A percentile compares a stretch with the other conserved stretches of the same genome.
Conservation (phyloP, 2,113 vertebrate genomes). For the Gallinago undulata region DNA sequence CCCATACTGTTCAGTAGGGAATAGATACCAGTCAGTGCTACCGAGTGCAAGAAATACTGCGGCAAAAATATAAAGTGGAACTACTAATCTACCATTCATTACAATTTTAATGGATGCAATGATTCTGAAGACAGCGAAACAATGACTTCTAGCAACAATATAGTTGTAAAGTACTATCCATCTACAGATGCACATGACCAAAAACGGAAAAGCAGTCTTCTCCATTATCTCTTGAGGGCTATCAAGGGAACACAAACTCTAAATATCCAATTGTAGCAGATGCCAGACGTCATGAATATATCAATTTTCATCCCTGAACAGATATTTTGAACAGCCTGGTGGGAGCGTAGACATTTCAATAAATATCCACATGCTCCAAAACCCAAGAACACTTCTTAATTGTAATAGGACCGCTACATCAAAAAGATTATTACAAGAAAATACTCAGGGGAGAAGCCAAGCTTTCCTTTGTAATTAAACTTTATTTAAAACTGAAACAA, state of each 20-base stretch:
- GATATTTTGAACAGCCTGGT: conserved; percentile 12
- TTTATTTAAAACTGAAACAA: conserved; percentile 53
- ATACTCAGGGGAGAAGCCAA: conserved; percentile 14
- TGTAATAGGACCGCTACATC: conserved; percentile 10
- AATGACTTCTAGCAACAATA: neutral
- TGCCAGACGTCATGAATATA: conserved; percentile 23
- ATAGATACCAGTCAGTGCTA: neutral
- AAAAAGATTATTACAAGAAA: conserved; percentile 45
- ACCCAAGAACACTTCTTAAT: conserved; percentile 1
- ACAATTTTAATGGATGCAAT: neutral
- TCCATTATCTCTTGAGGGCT: neutral
- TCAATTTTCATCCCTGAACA: conserved; percentile 44
- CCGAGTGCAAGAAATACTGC: neutral
- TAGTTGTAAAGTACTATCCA: neutral
- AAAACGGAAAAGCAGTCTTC: neutral
- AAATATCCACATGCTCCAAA: conserved; percentile 11
- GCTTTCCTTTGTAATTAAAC: conserved; percentile 63
- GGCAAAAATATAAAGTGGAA: neutral
- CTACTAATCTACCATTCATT: neutral
- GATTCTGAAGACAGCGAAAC: neutral
- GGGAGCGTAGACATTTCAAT: conserved; percentile 2
- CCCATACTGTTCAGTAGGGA: neutral
- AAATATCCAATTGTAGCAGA: conserved; percentile 53
- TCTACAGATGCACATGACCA: neutral
- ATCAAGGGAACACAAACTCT: conserved; percentile 12